phyloP scores from a whole-genome alignment of 1,140 invertebrate species.

The Probaryconus sp. region DNA sequence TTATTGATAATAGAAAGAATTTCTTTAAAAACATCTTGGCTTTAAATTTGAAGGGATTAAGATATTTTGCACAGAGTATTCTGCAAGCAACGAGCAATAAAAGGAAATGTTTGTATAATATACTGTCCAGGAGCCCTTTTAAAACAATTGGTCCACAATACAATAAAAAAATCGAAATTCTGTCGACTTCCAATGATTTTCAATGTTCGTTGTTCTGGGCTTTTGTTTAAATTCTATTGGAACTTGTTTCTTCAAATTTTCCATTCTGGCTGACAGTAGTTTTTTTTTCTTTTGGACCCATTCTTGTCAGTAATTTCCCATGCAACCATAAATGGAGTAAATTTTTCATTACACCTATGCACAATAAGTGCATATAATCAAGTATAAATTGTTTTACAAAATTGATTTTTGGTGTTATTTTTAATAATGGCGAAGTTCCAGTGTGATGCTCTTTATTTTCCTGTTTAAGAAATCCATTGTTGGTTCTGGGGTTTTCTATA shows the following conservation, averaged over 20 bases:
- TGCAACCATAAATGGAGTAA: not conserved
- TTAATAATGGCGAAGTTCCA: not conserved
- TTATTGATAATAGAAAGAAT: not conserved
- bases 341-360: not conserved
- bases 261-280: not conserved
- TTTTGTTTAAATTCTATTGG: not conserved
- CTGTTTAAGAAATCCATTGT: not conserved
- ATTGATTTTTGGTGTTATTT: conserved; percentile 13
- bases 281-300: not conserved
- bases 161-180: conserved; percentile 6
- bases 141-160: conserved; percentile 6
- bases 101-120: conserved; percentile 10
- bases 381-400: conserved; percentile 13
- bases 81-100: conserved; percentile 14
- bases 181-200: not conserved
- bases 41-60: not conserved
- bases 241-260: not conserved
- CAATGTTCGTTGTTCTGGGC: not conserved
- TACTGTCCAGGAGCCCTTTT: not conserved
- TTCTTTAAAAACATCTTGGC: conserved; percentile 9
- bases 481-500: not conserved
- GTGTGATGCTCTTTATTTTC: not conserved
- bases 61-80: conserved; percentile 6
- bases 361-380: conserved; percentile 18
- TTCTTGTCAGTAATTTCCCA: not conserved